Evolutionary conservation across 1,140 invertebrate genomes (phyloP).

Genomic region (Heliconius hewitsoni): DNA sequence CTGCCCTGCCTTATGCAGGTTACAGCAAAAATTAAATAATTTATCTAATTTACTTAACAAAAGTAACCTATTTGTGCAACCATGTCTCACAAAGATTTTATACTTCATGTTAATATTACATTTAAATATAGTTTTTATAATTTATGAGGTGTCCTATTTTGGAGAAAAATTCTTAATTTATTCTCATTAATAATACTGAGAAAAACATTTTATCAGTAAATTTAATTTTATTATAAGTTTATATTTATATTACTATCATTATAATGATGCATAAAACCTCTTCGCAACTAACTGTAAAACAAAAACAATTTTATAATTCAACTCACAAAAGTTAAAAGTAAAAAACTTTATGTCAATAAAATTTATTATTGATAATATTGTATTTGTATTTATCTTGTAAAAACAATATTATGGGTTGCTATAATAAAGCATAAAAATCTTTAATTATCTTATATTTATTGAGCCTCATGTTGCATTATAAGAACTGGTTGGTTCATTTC

Average conservation of each 20-base stretch:
- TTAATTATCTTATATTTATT: slow-evolving; percentile 5
- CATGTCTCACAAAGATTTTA: not conserved
- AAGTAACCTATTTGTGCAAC: slow-evolving; percentile 14
- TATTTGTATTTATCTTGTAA: not conserved
- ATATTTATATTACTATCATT: slow-evolving; percentile 8
- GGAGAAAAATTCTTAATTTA: not conserved
- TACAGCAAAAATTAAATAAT: not conserved
- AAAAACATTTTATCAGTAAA: slow-evolving; percentile 5
- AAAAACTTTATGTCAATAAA: slow-evolving; percentile 3
- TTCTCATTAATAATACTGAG: slow-evolving; percentile 3
- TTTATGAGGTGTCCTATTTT: slow-evolving; percentile 10
- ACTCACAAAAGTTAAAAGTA: not conserved
- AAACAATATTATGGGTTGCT: slow-evolving; percentile 1
- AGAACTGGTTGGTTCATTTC: slow-evolving; percentile 25
- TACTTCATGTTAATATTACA: not conserved
- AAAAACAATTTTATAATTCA: slow-evolving; percentile 6
- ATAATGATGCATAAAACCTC: slow-evolving; percentile 2
- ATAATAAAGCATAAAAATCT: not conserved
- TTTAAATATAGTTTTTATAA: slow-evolving; percentile 1
- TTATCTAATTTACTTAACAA: not conserved
- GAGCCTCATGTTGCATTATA: slow-evolving; percentile 16
- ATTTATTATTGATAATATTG: slow-evolving; percentile 9
- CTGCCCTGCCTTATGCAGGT: too few relatives aligned
- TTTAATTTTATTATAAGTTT: slow-evolving; percentile 2
- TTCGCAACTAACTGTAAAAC: slow-evolving; percentile 2